Base-by-base conservation (phyloP, 2,888 invertebrate genomes). In the Rotaria macrura region DNA sequence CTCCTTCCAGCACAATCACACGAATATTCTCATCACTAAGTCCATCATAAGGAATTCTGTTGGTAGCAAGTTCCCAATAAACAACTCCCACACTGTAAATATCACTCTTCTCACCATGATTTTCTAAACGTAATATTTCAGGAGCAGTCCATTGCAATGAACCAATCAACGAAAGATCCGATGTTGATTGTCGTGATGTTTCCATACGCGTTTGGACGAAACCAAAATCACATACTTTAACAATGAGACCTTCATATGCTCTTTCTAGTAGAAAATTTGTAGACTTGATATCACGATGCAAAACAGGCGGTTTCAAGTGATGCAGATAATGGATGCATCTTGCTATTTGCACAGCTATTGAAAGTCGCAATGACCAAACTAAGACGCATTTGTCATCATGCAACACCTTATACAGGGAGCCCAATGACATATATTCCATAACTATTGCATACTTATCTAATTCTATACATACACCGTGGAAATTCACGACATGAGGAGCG, bases 291-390 rank as follows among this genome's bases (percentile, higher is more conserved):
- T 90, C 89, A 29, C 90, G 89, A 86, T 90, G 89, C 34, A 90
- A 88, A 14, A 90, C 89, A 55, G 89, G 87, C 23, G 89, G 89
- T 23, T 88, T 88, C 85, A 89, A 89, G 85, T 88, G 87, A 87
- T 90, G 90, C 4, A 90, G 88, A 85, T 89, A 90, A 86, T 89
- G 89, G 89, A 90, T 89, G 12, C 89, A 90, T 23, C 89, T 88
- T 9, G 89, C 89, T 29, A 89, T 88, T 87, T 90, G 90, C 49
- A 88, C 87, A 5, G 89, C 88, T 38, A 90, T 88, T 87, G 89
- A 88, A 87, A 88, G 10, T 34, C 72, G 72, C 23, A 34, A 2
- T 5, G 72, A 20, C 72, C 72, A 72, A 34, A 9, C 23, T 23
- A 72, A 72, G 3, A 20, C 14, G 0, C 0, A 3, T 1, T 29